Percentiles rank a stretch among this genome's conserved stretches.
Evolutionary conservation across 2,113 vertebrate genomes (phyloP).

Genomic region (Sceloporus undulatus): DNA sequence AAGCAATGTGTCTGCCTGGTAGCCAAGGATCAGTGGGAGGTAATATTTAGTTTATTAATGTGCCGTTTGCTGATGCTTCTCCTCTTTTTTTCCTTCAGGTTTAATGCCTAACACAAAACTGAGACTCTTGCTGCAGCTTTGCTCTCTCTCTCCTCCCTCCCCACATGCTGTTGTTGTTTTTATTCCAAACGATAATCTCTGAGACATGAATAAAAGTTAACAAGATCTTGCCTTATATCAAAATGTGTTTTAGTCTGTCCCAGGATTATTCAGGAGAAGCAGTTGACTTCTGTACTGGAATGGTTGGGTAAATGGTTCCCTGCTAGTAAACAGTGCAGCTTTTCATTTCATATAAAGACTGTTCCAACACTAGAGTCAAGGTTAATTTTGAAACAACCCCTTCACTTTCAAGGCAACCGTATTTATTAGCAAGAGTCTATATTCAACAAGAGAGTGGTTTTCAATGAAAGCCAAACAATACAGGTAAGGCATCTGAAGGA

Average conservation of each 20-base stretch:
- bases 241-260: constrained; percentile 69
- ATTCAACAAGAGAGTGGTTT: constrained; percentile 51
- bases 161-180: neutral
- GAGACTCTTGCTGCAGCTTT: constrained; percentile 77
- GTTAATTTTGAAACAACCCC: constrained; percentile 60
- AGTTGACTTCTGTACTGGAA: constrained; percentile 61
- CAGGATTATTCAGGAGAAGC: constrained; percentile 62
- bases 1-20: constrained; percentile 71
- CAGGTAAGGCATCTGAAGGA: constrained; percentile 32
- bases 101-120: constrained; percentile 71
- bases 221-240: constrained; percentile 78
- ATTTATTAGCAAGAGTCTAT: constrained; percentile 53
- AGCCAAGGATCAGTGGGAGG: constrained; percentile 74
- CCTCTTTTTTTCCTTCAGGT: constrained; percentile 28
- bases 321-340: constrained; percentile 62
- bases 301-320: constrained; percentile 64
- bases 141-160: constrained; percentile 28
- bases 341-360: constrained; percentile 39
- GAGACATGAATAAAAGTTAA: constrained; percentile 78
- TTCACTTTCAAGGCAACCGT: constrained; percentile 58
- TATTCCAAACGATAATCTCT: constrained; percentile 59
- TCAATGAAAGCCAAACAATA: constrained; percentile 54
- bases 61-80: constrained; percentile 70
- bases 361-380: constrained; percentile 55
- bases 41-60: constrained; percentile 84